Conservation (phyloP, 2,113 vertebrate genomes). For the Myotis davidii region DNA sequence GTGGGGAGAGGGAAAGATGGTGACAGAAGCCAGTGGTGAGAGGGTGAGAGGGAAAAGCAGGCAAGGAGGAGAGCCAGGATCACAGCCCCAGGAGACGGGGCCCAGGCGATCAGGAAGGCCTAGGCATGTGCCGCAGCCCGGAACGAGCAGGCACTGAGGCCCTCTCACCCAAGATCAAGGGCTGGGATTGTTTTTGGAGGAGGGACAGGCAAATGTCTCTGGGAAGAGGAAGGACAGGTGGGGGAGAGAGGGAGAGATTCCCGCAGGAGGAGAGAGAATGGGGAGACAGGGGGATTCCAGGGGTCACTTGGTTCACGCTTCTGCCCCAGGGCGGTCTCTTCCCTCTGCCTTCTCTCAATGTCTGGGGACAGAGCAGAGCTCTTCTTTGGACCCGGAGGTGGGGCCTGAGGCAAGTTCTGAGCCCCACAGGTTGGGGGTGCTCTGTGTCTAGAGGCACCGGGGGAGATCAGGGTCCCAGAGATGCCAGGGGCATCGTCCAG, state of each 20-base stretch:
- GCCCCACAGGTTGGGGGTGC: conserved; percentile 37
- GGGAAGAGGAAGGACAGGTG: conserved; percentile 49
- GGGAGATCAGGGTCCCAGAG: not conserved
- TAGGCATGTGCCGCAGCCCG: not conserved
- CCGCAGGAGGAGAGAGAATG: not conserved
- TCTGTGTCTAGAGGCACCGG: not conserved
- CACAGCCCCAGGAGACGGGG: not conserved
- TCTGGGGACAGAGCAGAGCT: not conserved
- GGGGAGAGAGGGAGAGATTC: not conserved
- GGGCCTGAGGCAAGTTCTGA: not conserved
- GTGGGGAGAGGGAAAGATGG: conserved; percentile 4
- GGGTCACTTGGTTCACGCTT: conserved; percentile 8
- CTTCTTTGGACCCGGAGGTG: conserved; percentile 27
- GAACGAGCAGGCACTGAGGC: not conserved
- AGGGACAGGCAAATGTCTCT: conserved; percentile 49
- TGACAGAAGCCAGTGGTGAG: not conserved
- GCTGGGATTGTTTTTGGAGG: conserved; percentile 8
- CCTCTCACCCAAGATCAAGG: not conserved
- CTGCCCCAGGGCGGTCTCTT: not conserved
- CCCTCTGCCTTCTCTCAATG: not conserved
- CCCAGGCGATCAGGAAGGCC: not conserved
- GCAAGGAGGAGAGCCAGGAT: not conserved
- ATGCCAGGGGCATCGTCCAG: not conserved
- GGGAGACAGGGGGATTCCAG: not conserved
- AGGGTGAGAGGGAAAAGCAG: conserved; percentile 2